Percentiles rank a stretch among this genome's conserved stretches.
These are phyloP conservation scores for Keiferia lycopersicella DNA, from an alignment of 2,888 invertebrate genomes.

Conservation along the genomic window DNA sequence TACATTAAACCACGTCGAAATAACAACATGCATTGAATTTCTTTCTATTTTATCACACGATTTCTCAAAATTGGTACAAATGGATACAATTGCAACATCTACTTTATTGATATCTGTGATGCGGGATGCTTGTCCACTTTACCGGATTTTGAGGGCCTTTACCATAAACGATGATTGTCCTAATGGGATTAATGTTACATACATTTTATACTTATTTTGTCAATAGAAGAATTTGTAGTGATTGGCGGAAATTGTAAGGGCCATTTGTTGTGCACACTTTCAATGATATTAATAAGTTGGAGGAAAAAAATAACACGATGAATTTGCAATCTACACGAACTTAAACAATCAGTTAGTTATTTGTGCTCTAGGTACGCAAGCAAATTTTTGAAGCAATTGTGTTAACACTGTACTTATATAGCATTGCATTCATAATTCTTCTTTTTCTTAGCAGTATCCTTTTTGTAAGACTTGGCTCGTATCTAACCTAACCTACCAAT, in stretches of 20 bases:
- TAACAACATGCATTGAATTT: too few relatives aligned
- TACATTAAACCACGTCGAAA: too few relatives aligned
- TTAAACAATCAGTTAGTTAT: too few relatives aligned
- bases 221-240: conserved; percentile 16
- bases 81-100: conserved; percentile 48
- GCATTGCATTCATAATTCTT: too few relatives aligned
- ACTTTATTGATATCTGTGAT: conserved; percentile 38
- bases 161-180: conserved; percentile 30
- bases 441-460: too few relatives aligned
- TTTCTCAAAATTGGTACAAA: conserved; percentile 60
- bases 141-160: conserved; percentile 44
- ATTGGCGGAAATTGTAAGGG: conserved; percentile 19
- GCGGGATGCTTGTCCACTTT: conserved; percentile 64
- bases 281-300: background rate
- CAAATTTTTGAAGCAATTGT: too few relatives aligned
- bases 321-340: too few relatives aligned
- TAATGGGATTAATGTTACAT: conserved; percentile 23
- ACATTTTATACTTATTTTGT: conserved; percentile 23
- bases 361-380: too few relatives aligned
- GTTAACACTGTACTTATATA: too few relatives aligned
- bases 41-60: conserved; percentile 37
- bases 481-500: conserved; percentile 10
- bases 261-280: conserved; percentile 17
- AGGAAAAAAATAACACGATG: background rate
- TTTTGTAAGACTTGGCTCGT: too few relatives aligned